Evolutionary conservation across 1,140 invertebrate genomes (phyloP).

Genomic region (Marisa cornuarietis): DNA sequence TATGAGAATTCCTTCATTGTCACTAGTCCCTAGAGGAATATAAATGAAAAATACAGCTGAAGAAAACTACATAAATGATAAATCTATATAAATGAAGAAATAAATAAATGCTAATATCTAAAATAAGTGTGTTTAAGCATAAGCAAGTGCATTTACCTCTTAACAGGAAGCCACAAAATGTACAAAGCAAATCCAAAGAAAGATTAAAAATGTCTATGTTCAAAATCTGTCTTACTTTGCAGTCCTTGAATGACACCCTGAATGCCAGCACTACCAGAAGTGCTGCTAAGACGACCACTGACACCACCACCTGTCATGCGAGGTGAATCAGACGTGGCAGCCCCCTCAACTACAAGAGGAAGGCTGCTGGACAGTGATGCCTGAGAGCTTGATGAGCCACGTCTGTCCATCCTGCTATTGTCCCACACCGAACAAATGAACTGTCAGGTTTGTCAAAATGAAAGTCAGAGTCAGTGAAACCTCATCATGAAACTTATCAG

Average conservation of each 20-base stretch:
- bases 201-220: neutral
- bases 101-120: too few species aligned
- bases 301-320: constrained; percentile 5
- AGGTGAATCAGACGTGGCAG: constrained; percentile 14
- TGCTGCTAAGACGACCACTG: constrained; percentile 2
- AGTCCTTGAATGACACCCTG: constrained; percentile 23
- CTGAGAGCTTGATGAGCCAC: constrained; percentile 6
- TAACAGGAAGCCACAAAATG: neutral
- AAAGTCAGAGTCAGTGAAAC: too few species aligned
- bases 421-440: too few species aligned
- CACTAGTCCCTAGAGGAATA: too few species aligned
- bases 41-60: too few species aligned
- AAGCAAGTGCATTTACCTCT: neutral
- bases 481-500: too few species aligned
- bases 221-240: constrained; percentile 11
- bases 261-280: neutral
- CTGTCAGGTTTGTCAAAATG: too few species aligned
- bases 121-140: too few species aligned
- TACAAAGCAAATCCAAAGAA: neutral
- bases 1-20: too few species aligned
- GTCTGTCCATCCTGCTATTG: constrained; percentile 7
- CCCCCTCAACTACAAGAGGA: constrained; percentile 4
- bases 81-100: too few species aligned
- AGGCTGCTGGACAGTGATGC: constrained; percentile 16
- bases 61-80: too few species aligned